Base-by-base conservation (phyloP, 2,888 invertebrate species). In the Leucophora obtusa region DNA sequence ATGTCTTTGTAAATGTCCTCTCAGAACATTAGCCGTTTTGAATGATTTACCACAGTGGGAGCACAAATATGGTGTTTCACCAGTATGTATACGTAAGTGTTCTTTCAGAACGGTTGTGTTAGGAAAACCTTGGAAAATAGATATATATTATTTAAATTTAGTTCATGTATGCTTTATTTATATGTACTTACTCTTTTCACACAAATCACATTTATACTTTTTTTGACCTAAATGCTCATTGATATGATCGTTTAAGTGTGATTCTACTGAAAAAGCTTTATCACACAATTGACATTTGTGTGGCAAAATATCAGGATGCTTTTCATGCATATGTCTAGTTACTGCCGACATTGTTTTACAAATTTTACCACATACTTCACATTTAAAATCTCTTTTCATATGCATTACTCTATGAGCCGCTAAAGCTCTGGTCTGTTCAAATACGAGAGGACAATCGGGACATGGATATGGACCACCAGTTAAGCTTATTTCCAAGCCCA, bases 1-100 rank as follows among this genome's bases (percentile, higher is more conserved):
- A 79, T 93, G 93, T 0, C 93, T 88, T 76, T 92, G 85, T 87
- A 92, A 89, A 82, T 93, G 93, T 80, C 93, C 93, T 0, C 92
- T 90, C 15, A 93, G 85, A 82, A 93, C 93, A 65, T 93, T 92
- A 60, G 91, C 63, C 0, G 75, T 83, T 71, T 81, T 74, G 83
- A 93, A 93, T 0, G 92, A 91, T 72, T 91, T 92, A 0, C 93
- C 93, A 65, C 93, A 93, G 83, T 92, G 87, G 0, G 92, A 91
- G 83, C 93, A 93, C 5, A 93, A 86, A 84, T 87, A 93, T 0
- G 92, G 92, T 0, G 92, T 91, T 84, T 92, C 92, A 0, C 92
- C 92, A 1, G 86, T 87, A 84, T 93, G 93, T 0, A 90, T 91
- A 0, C 92, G 89, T 18, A 92, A 84, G 83, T 93, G 93, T 82